phyloP scores from a whole-genome alignment of 92 coral and sea anemone species.

The Bergia sp. region DNA sequence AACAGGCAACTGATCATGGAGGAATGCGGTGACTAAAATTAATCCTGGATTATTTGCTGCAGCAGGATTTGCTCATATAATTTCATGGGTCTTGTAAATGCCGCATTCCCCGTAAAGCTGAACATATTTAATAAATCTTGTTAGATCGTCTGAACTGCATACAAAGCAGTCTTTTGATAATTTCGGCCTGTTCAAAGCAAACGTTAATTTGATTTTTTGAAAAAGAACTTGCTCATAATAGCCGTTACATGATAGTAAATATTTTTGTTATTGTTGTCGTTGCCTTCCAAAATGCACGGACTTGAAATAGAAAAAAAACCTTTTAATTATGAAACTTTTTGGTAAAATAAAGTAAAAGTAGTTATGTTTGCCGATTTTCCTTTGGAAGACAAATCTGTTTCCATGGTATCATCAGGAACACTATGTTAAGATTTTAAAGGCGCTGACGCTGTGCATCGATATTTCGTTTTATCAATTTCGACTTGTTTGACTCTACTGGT shows the following conservation, averaged over 20 bases:
- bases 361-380: background rate
- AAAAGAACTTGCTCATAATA: no score
- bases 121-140: background rate
- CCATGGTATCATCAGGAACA: background rate
- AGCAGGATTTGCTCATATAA: background rate
- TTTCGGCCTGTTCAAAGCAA: no score
- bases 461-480: background rate
- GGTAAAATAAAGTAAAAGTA: background rate
- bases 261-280: background rate
- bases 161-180: no score
- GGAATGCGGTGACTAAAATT: background rate
- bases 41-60: background rate
- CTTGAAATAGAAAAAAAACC: no score
- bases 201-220: no score
- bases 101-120: background rate
- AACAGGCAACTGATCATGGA: background rate
- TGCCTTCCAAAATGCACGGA: background rate
- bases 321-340: no score
- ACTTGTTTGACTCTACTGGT: background rate
- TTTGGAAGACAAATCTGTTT: background rate
- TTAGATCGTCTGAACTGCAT: background rate
- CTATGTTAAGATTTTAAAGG: background rate
- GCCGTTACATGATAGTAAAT: background rate
- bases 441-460: no score
- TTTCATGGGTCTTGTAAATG: background rate